Evolutionary conservation across 1,140 invertebrate species (phyloP).

Genomic region (Phocides pigmalion): DNA sequence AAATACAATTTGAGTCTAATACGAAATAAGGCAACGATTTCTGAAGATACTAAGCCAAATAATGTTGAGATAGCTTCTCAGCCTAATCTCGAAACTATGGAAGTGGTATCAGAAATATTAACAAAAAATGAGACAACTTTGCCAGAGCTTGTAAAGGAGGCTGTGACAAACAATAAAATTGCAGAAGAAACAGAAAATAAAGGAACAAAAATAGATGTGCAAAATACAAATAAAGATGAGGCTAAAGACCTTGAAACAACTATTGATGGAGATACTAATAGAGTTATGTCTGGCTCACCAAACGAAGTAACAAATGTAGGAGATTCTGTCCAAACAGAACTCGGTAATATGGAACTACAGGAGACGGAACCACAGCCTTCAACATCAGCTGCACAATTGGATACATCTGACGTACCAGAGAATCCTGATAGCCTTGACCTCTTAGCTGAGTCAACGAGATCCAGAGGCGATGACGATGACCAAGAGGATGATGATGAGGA

Average conservation of each 20-base stretch:
- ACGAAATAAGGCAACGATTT: too few species aligned
- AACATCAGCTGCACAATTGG: conserved; percentile 32
- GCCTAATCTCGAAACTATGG: neutral
- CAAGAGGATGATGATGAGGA: conserved; percentile 71
- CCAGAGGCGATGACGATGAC: conserved; percentile 68
- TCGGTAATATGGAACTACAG: conserved; percentile 15
- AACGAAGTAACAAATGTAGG: neutral
- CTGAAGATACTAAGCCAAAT: too few species aligned
- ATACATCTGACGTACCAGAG: conserved; percentile 43
- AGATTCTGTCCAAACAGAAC: neutral
- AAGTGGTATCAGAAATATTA: neutral
- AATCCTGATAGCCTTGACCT: conserved; percentile 62
- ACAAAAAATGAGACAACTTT: too few species aligned
- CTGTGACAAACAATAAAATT: too few species aligned
- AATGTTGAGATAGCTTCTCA: neutral
- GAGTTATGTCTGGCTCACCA: too few species aligned
- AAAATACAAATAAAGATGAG: too few species aligned
- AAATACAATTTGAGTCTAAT: too few species aligned
- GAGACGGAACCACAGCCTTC: conserved; percentile 42
- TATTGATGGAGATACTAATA: too few species aligned
- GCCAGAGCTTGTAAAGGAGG: too few species aligned
- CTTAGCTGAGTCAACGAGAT: conserved; percentile 62
- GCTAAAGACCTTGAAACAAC: too few species aligned
- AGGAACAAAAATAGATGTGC: too few species aligned
- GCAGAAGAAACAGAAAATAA: too few species aligned